These are phyloP conservation scores for Saccopteryx bilineata DNA, from an alignment of 2,113 vertebrate species.

Conservation along the genomic window DNA sequence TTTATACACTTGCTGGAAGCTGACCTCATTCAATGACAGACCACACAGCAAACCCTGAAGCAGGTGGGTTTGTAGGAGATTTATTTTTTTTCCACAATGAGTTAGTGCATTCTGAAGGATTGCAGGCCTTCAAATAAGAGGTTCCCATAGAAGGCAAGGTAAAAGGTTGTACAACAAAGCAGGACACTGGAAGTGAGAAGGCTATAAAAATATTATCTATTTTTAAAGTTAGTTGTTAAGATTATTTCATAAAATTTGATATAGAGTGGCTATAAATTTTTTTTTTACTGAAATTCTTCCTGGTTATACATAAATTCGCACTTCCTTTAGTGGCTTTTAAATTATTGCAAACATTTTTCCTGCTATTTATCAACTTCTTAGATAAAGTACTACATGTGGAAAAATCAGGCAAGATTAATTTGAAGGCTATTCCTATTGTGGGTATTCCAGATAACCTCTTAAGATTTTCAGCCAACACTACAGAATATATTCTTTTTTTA, in stretches of 20 bases:
- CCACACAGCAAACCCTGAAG: neutral
- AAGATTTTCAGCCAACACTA: neutral
- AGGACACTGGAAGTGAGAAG: neutral
- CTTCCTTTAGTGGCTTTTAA: neutral
- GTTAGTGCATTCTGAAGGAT: neutral
- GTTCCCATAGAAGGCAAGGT: neutral
- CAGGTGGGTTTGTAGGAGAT: neutral
- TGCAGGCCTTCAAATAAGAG: neutral
- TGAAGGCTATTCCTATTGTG: neutral
- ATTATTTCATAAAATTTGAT: slow-evolving; percentile 27
- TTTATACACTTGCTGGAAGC: neutral
- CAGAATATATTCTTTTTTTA: neutral
- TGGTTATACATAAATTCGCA: neutral
- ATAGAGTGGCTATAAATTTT: neutral
- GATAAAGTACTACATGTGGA: neutral
- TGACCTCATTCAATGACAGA: neutral
- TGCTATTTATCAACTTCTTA: neutral
- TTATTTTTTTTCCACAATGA: neutral
- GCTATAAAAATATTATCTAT: neutral
- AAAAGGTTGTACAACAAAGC: neutral
- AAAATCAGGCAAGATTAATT: neutral
- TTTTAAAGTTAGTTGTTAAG: neutral
- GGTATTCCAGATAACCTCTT: neutral
- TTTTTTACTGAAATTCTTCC: slow-evolving; percentile 6
- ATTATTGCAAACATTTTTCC: neutral